Percentiles rank a stretch among this genome's conserved stretches.
Conservation (phyloP, 2,888 invertebrate species). For the Tenthredo scrophulariae region DNA sequence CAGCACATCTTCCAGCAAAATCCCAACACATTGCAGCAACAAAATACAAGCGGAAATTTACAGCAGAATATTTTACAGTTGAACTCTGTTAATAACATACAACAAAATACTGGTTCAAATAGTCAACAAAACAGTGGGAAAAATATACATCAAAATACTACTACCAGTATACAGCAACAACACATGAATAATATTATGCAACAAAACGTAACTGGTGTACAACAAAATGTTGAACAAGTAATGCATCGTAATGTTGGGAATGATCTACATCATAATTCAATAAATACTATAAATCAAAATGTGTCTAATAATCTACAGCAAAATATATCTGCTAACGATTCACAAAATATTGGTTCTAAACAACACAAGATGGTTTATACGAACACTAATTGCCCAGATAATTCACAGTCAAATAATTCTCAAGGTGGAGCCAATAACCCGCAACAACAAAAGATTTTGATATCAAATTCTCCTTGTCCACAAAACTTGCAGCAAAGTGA, state of each 20-base stretch:
- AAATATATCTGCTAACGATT: conserved; percentile 63
- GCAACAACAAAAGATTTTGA: conserved; percentile 55
- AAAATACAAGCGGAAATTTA: conserved; percentile 56
- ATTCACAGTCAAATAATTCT: conserved; percentile 43
- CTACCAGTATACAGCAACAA: conserved; percentile 61
- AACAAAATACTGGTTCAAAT: conserved; percentile 59
- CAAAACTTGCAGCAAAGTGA: conserved; percentile 62
- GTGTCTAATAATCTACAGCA: conserved; percentile 63
- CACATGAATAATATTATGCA: conserved; percentile 60
- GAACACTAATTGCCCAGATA: conserved; percentile 50
- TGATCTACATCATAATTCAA: conserved; percentile 63
- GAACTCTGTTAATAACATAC: conserved; percentile 65
- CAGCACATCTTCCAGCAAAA: conserved; percentile 74
- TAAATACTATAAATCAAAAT: conserved; percentile 58
- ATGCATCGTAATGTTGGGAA: conserved; percentile 64
- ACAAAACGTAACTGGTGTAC: conserved; percentile 58
- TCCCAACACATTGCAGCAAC: conserved; percentile 40
- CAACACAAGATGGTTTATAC: conserved; percentile 57
- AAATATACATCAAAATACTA: conserved; percentile 70
- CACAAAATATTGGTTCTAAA: conserved; percentile 67
- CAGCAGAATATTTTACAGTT: conserved; percentile 71
- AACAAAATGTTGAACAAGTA: conserved; percentile 66
- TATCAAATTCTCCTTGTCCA: conserved; percentile 50
- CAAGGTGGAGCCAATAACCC: conserved; percentile 33
- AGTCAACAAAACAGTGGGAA: conserved; percentile 71